Base-by-base conservation (phyloP, 1,140 invertebrate species). In the Orchestia grillus region DNA sequence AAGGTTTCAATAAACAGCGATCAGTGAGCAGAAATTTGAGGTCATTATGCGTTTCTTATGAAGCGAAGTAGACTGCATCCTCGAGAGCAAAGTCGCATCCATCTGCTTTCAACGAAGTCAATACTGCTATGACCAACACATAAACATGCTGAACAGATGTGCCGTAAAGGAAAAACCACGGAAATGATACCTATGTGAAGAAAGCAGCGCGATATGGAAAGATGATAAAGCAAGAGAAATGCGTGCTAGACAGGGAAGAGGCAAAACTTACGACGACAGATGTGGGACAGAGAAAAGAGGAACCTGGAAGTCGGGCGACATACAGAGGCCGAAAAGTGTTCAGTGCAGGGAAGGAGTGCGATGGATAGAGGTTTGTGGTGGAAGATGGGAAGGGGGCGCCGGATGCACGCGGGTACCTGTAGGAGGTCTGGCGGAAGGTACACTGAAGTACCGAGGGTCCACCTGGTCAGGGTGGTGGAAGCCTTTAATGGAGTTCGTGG, bases 331-430 rank as follows among this genome's bases (percentile, higher is more conserved):
- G 36, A 95, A 77, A 95, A 96, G 94, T 90, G 96, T 91, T 95
- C 94, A 96, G 96, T 96, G 96, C 87, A 96, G 96, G 96, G 96
- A 96, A 96, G 96, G 96, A 96, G 96, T 96, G 96, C 96, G 96
- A 88, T 90, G 95, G 96, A 96, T 95, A 95, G 95, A 96, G 95
- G 87, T 88, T 96, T 88, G 41, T 87, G 95, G 19, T 16, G 96
- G 96, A 45, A 45, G 43, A 47, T 45, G 92, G 44, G 43, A 94
- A 87, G 96, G 88, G 91, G 96, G 96, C 95, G 96, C 96, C 96
- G 96, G 96, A 96, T 97, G 96, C 95, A 97, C 96, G 62, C 96
- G 96, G 96, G 96, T 97, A 97, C 96, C 96, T 96, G 87, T n/a
- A 96, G 96, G 96, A 95, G 96, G 96, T 96, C 96, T 97, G 95